phyloP scores from a whole-genome alignment of 2,888 invertebrate genomes.

The Pelosia muscerda region DNA sequence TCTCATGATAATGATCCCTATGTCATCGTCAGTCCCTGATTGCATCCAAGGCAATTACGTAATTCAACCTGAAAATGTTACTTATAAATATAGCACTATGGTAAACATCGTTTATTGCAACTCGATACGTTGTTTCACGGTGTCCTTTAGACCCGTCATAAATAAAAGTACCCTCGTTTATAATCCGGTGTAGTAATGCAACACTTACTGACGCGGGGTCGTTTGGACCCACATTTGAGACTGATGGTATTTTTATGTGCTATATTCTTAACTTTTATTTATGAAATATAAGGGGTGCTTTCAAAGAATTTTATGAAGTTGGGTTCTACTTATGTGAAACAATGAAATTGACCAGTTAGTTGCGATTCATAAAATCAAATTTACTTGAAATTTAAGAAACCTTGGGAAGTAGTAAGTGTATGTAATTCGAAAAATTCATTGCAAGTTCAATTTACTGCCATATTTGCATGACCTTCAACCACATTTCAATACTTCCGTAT shows the following conservation, averaged over 20 bases:
- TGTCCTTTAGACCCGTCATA: constrained; percentile 30
- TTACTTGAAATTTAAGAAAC: too few relatives aligned
- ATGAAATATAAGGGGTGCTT: constrained; percentile 20
- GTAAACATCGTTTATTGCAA: constrained; percentile 11
- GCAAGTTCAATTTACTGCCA: too few relatives aligned
- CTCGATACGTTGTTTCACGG: constrained; percentile 16
- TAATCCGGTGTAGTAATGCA: constrained; percentile 31
- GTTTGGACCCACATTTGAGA: constrained; percentile 25
- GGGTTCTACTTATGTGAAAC: neutral
- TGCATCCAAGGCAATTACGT: too few relatives aligned
- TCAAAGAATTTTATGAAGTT: neutral
- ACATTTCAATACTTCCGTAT: too few relatives aligned
- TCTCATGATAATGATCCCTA: too few relatives aligned
- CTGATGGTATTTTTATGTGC: constrained; percentile 33
- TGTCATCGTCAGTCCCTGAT: too few relatives aligned
- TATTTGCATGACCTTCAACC: too few relatives aligned
- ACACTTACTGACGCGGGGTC: constrained; percentile 37
- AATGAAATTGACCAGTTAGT: neutral
- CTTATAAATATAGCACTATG: neutral
- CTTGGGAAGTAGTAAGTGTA: too few relatives aligned
- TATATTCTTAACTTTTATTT: constrained; percentile 13
- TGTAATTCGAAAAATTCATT: too few relatives aligned
- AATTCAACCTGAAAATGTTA: neutral
- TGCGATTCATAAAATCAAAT: too few relatives aligned
- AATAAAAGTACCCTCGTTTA: constrained; percentile 38